A percentile compares a stretch with the other conserved stretches of the same genome.
Evolutionary conservation across 2,888 invertebrate genomes (phyloP).

Genomic region (Phlogophora meticulosa): DNA sequence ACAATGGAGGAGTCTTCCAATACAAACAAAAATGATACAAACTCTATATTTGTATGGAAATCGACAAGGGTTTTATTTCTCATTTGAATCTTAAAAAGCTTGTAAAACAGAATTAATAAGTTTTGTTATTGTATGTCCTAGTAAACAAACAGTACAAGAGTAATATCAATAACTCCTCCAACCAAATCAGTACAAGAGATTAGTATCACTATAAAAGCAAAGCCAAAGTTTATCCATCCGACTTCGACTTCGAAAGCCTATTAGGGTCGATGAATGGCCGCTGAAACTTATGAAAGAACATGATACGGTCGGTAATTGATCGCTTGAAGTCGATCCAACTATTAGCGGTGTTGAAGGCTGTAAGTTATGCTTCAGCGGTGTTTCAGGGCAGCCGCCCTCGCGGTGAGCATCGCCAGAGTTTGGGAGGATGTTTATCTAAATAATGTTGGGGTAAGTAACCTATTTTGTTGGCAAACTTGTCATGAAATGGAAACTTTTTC

Average conservation of each 20-base stretch:
- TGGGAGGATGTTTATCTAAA: neutral
- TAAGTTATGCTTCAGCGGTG: constrained; percentile 27
- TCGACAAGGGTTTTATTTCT: too few species aligned
- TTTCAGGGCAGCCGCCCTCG: neutral
- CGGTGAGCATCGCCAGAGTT: constrained; percentile 12
- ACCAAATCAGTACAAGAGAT: constrained; percentile 22
- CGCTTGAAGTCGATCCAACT: constrained; percentile 40
- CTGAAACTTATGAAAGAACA: constrained; percentile 51
- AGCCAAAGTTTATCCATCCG: constrained; percentile 20
- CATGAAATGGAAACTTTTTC: neutral
- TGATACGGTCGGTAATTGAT: constrained; percentile 56
- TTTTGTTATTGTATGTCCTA: too few species aligned
- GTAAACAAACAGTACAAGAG: neutral
- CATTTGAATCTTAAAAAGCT: too few species aligned
- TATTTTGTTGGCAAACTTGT: constrained; percentile 5
- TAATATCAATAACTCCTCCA: neutral
- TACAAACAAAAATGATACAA: too few species aligned
- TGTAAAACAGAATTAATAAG: too few species aligned
- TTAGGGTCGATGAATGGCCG: constrained; percentile 39
- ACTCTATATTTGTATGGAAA: too few species aligned
- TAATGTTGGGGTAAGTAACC: constrained; percentile 1
- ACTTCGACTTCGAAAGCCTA: constrained; percentile 34
- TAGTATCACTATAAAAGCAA: constrained; percentile 33
- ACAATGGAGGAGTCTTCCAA: too few species aligned
- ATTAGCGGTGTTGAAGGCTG: constrained; percentile 12